These are phyloP conservation scores for Zaprionus ornatus DNA, from an alignment of 1,140 invertebrate genomes.

Conservation along the genomic window DNA sequence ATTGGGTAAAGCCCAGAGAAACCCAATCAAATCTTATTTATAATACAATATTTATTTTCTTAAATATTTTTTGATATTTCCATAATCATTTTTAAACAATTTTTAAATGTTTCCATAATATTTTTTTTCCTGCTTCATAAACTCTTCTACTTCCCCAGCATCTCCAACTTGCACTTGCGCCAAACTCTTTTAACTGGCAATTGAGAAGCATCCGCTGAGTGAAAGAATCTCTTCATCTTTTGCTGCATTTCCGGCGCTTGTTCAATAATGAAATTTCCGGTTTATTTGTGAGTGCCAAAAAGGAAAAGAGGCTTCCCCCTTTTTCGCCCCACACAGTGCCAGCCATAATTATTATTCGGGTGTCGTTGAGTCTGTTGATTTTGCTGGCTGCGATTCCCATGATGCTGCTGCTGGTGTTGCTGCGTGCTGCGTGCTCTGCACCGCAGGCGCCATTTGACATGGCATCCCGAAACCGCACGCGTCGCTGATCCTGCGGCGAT, in stretches of 20 bases:
- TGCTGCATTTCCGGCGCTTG: constrained; percentile 58
- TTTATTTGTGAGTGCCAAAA: constrained; percentile 52
- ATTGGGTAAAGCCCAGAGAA: too few relatives aligned
- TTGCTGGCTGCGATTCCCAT: constrained; percentile 44
- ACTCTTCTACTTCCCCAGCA: neutral
- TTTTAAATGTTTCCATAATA: neutral
- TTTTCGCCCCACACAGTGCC: neutral
- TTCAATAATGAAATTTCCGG: constrained; percentile 43
- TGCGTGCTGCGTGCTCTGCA: neutral
- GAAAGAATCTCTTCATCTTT: constrained; percentile 20
- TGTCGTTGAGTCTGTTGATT: constrained; percentile 42
- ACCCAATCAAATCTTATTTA: too few relatives aligned
- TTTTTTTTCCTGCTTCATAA: neutral
- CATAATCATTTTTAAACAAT: too few relatives aligned
- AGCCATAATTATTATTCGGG: constrained; percentile 10
- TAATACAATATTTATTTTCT: too few relatives aligned
- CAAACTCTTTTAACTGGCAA: constrained; percentile 26
- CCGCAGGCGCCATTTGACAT: constrained; percentile 44
- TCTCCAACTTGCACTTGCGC: neutral
- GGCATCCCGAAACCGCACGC: constrained; percentile 44
- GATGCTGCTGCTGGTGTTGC: constrained; percentile 24
- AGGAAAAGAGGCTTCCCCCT: neutral
- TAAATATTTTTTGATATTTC: too few relatives aligned
- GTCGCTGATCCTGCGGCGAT: constrained; percentile 37
- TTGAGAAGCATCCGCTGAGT: constrained; percentile 20